These are phyloP conservation scores for Pogonocichla stellata DNA, from an alignment of 2,113 vertebrate genomes.

Conservation along the genomic window DNA sequence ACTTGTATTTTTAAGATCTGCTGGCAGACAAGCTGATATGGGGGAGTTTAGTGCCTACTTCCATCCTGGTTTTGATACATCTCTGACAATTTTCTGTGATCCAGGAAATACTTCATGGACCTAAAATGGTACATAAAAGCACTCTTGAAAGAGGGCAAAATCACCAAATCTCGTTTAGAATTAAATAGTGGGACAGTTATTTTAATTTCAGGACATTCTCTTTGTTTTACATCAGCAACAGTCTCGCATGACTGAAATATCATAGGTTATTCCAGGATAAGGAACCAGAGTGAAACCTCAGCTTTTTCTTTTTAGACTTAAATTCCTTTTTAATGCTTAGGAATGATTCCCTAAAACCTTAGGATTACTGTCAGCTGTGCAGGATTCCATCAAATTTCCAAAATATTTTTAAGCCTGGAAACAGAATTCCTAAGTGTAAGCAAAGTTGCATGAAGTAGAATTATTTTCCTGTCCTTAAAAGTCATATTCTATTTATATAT, in stretches of 20 bases:
- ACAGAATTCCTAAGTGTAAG: neutral
- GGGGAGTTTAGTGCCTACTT: neutral
- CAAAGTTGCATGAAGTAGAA: conserved; percentile 18
- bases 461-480: conserved; percentile 19
- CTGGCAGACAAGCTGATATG: neutral
- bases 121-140: neutral
- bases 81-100: neutral
- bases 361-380: neutral
- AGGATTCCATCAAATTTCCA: neutral
- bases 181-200: neutral
- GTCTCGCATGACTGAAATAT: neutral
- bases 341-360: neutral
- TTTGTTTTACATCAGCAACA: neutral
- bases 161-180: neutral
- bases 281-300: neutral
- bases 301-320: neutral
- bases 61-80: neutral
- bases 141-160: neutral
- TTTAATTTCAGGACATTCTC: neutral
- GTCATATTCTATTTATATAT: conserved; percentile 9
- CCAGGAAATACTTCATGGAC: neutral
- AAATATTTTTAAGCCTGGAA: neutral
- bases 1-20: neutral
- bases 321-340: neutral
- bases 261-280: neutral